Evolutionary conservation across 2,888 invertebrate genomes (phyloP).

Genomic region (Rambutsinella grinnellia): DNA sequence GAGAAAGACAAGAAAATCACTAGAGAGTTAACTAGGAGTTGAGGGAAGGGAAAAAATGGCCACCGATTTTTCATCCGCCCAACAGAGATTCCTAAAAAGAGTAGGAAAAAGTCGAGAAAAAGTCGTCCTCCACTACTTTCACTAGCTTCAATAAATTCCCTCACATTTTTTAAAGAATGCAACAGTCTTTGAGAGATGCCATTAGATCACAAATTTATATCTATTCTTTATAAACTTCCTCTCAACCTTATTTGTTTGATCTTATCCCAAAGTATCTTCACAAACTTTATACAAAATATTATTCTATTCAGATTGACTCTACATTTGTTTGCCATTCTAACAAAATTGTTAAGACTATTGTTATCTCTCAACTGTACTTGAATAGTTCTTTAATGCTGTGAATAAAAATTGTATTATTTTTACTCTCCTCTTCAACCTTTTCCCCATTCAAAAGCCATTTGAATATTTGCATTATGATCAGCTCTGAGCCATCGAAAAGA

Average conservation of each 20-base stretch:
- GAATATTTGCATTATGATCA: neutral
- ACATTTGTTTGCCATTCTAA: neutral
- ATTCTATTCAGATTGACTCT: neutral
- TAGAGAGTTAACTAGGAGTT: slow-evolving; percentile 64
- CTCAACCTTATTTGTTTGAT: too few relatives aligned
- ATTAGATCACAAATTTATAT: too few relatives aligned
- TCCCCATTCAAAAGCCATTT: slow-evolving; percentile 19
- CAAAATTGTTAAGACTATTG: neutral
- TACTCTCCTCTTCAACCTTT: slow-evolving; percentile 11
- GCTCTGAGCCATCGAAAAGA: slow-evolving; percentile 42
- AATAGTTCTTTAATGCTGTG: too few relatives aligned
- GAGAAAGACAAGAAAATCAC: slow-evolving; percentile 66
- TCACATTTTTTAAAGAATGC: neutral
- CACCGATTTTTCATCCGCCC: slow-evolving; percentile 64
- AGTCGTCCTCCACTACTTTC: neutral
- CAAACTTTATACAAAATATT: too few relatives aligned
- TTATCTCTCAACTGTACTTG: neutral
- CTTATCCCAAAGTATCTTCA: too few relatives aligned
- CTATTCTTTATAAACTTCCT: too few relatives aligned
- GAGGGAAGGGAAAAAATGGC: slow-evolving; percentile 65
- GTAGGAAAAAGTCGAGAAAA: slow-evolving; percentile 7
- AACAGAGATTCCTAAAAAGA: slow-evolving; percentile 27
- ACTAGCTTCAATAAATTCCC: neutral
- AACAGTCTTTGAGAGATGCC: too few relatives aligned
- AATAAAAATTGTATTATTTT: too few relatives aligned